phyloP scores from a whole-genome alignment of 2,888 invertebrate species.

The Odontocolon sp. region DNA sequence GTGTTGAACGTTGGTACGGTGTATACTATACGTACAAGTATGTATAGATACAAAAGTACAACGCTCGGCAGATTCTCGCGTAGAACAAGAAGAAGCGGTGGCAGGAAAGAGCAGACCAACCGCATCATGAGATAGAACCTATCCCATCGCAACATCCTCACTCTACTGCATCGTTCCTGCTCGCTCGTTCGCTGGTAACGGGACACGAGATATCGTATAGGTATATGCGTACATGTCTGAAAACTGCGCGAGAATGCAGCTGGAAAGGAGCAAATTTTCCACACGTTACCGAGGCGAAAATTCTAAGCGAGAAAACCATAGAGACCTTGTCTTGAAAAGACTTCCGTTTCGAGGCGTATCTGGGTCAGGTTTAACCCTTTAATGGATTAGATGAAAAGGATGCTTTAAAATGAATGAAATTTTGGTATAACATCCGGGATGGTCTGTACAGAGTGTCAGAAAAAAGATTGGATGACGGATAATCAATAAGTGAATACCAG shows the following conservation, averaged over 20 bases:
- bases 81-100: slow-evolving; percentile 23
- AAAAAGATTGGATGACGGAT: no score
- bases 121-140: slow-evolving; percentile 41
- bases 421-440: not conserved
- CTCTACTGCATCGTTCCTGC: slow-evolving; percentile 46
- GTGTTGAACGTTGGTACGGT: slow-evolving; percentile 2
- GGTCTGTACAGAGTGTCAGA: no score
- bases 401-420: not conserved
- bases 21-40: slow-evolving; percentile 10
- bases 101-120: not conserved
- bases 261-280: slow-evolving; percentile 49
- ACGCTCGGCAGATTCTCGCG: slow-evolving; percentile 30
- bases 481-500: no score
- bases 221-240: not conserved
- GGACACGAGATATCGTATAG: slow-evolving; percentile 5
- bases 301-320: slow-evolving; percentile 31
- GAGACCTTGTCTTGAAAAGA: not conserved
- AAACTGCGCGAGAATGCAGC: slow-evolving; percentile 30
- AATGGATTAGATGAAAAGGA: not conserved
- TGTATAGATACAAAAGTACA: slow-evolving; percentile 4
- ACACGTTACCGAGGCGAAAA: slow-evolving; percentile 43
- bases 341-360: slow-evolving; percentile 69
- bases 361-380: slow-evolving; percentile 65
- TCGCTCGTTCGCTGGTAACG: slow-evolving; percentile 40
- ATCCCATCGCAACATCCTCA: slow-evolving; percentile 46